Base-by-base conservation (phyloP, 1,140 invertebrate genomes). In the Alviniconcha marisindica region DNA sequence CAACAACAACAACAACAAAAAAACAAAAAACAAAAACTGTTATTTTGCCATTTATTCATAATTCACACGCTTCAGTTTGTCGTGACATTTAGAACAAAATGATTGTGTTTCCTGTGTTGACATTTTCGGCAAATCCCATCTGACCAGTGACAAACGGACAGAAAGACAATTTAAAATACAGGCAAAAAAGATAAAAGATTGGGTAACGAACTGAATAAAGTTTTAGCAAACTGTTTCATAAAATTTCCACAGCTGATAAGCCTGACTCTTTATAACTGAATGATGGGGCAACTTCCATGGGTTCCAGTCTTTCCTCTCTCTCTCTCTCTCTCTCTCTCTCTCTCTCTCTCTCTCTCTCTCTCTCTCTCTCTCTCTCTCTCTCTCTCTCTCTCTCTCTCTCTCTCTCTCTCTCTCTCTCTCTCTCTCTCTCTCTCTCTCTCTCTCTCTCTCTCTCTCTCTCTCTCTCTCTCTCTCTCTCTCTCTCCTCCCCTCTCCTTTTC, bases 361-460 rank as follows among this genome's bases (percentile, higher is more conserved):
- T 76, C 38, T 42, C 21, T 76, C 73, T 44, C 73, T 76, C 0
- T 48, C 73, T 48, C 44, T 31, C 38, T 76, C 73, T 42, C 24
- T 28, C 5, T 2, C 73, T 48, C 38, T 24, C 38, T 24, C 38
- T 40, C 3, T 28, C 0, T 69, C 66, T 10, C 66, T 31, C 66
- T 10, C 66, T 69, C 33, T 69, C 33, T 69, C 33, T 69, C 33
- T 36, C 33, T 69, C n/a, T 28, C 63, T 28, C 33, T 69, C 63
- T n/a, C 33, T 69, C 33, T 42, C 71, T 74, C 38, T 42, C 38
- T 48, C 42, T 74, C 42, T 74, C 71, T 74, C 42, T 74, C 71
- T 74, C 71, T 48, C 40, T 76, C 73, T 42, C 24, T 76, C 40
- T 76, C 73, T 76, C 73, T 44, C 40, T 76, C 73, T 76, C 73